These are phyloP conservation scores for Tyto alba DNA, from an alignment of 2,113 vertebrate species.

Conservation along the genomic window DNA sequence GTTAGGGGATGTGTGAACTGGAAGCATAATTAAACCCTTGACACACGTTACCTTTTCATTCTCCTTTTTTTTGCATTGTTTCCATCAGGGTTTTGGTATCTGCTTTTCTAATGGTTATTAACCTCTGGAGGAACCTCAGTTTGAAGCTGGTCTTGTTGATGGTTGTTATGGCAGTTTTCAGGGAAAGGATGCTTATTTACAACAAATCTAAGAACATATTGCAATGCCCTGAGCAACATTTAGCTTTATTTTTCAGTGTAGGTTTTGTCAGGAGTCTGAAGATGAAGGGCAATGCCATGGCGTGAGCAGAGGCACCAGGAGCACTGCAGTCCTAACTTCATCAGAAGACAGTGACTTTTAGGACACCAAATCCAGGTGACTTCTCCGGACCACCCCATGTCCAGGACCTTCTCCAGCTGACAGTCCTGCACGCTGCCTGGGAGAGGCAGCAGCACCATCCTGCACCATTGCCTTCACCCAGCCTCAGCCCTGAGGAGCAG, in stretches of 20 bases:
- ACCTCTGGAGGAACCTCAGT: neutral
- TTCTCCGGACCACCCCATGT: neutral
- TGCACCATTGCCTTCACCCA: neutral
- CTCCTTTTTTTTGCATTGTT: neutral
- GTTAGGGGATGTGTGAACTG: neutral
- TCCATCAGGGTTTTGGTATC: neutral
- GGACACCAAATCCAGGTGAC: neutral
- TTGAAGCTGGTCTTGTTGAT: neutral
- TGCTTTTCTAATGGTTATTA: neutral
- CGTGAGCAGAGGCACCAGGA: neutral
- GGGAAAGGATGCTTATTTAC: neutral
- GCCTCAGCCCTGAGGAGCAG: neutral
- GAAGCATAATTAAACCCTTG: neutral
- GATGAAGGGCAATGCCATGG: neutral
- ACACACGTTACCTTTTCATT: neutral
- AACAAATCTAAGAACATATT: neutral
- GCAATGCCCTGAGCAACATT: neutral
- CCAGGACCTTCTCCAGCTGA: neutral
- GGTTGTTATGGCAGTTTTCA: neutral
- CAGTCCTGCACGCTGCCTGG: accelerated
- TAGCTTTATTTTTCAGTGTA: neutral
- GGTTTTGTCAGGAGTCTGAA: neutral
- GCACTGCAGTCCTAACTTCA: neutral
- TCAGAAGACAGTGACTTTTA: neutral
- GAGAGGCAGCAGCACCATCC: neutral